Base-by-base conservation (phyloP, 1,140 invertebrate genomes). In the Aphelinus atriplicis region DNA sequence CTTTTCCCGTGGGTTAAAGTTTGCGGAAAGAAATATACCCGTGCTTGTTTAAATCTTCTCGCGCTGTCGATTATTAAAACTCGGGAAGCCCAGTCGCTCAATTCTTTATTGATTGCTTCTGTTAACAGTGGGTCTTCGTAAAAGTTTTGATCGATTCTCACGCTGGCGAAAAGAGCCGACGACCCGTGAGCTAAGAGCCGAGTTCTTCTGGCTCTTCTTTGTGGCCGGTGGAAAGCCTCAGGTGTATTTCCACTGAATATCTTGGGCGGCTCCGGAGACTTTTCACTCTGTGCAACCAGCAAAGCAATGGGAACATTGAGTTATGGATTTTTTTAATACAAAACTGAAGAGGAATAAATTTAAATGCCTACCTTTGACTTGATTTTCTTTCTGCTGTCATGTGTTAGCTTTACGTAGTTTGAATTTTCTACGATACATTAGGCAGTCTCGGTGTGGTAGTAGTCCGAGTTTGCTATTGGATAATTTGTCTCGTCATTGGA, bases 131-230 rank as follows among this genome's bases (percentile, higher is more conserved):
- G 26, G 26, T 5, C 1, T 10, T 7, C 5, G 7, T 2, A 50
- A 42, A 73, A 73, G 55, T 73, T 73, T 73, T 66, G 60, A 73
- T 66, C 56, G 64, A 73, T 73, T 73, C 62, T 73, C 26, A 58
- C 47, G 26, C n/a, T 2, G n/a, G 10, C 7, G 43, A 57, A 26
- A 60, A 57, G 56, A 60, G 53, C 53, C 42, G 51, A 10, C 42
- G 7, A 0, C 1, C 26, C 42, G n/a, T 47, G 61, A 71, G 51
- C 0, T 68, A 6, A 1, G 56, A 60, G 6, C 5, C 62, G 6
- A 72, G 46, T 65, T 72, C 51, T 50, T 57, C 3, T 26, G 42
- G 58, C 55, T 65, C 61, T 72, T 65, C 61, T 55, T 65, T 53
- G 3, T 63, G 53, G 26, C 50, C 58, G 43, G 2, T 57, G 50